Evolutionary conservation across 2,797 vertebrate species (phyloP), one percentile per base, ranked within the genome.

Genomic region (Epinephelus coioides): DNA sequence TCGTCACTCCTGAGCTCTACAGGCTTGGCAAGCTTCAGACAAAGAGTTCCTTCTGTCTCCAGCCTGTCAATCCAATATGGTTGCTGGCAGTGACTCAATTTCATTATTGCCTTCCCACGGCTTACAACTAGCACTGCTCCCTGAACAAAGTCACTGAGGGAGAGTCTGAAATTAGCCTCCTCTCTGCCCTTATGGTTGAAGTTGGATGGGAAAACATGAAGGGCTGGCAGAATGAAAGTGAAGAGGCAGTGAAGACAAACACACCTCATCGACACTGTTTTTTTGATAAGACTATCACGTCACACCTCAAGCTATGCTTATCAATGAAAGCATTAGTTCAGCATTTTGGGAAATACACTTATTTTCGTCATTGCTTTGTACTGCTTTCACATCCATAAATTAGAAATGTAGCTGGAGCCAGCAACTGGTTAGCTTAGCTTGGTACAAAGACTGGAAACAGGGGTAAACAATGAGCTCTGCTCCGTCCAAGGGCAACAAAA

Each of bases 101-200:
- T 87, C 86, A 84, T 93, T 91, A 94, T 93, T 93, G 88, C 84
- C 86, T 93, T 92, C 91, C 91, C 92, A 88, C 80, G 84, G 87
- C 78, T 87, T 87, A 62, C 79, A 83, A 79, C 63, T 43, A 66
- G 71, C 60, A 17, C 44, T 12, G 5, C 82, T 73, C 3, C 10
- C 76, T 61, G 63, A 78, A 78, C 72, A 86, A 87, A 88, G 76
- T 90, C 82, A 25, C 81, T 38, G 64, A 80, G 85, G 69, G 61
- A 79, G 72, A 68, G 77, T 71, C 68, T 66, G 75, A 79, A 85
- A 84, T 77, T 38, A 82, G 53, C 23, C 56, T 34, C 43, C 65
- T 47, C 62, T 66, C 73, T 78, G 44, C 18, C 53, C 40, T 30
- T 67, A 66, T 34, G 34, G 43, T 30, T 62, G 21, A 69, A 56